These are phyloP conservation scores for Bilobella aurantiaca DNA, from an alignment of 1,140 invertebrate genomes.

Conservation along the genomic window DNA sequence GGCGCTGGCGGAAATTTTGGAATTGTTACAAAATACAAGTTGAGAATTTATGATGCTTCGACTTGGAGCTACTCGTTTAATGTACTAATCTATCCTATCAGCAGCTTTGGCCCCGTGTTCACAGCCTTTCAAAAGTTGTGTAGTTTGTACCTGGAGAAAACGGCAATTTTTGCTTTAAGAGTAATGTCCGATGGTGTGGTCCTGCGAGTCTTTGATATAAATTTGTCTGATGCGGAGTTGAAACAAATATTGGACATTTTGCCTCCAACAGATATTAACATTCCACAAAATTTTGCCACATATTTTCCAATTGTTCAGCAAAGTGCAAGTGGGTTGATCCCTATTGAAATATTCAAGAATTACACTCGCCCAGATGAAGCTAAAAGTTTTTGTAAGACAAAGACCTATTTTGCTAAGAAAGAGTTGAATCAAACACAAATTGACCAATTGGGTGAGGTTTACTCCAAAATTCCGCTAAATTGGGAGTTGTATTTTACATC, in stretches of 20 bases:
- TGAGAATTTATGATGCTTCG: not conserved
- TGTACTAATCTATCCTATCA: not conserved
- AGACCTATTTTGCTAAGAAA: too few species aligned
- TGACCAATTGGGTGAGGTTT: not conserved
- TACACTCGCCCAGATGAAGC: not conserved
- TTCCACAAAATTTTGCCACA: not conserved
- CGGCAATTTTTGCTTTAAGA: not conserved
- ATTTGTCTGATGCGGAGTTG: not conserved
- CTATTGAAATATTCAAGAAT: not conserved
- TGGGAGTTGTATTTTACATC: not conserved
- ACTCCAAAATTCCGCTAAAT: not conserved
- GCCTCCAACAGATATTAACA: not conserved
- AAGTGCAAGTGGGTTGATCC: not conserved
- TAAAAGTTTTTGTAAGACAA: too few species aligned
- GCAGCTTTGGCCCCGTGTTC: not conserved
- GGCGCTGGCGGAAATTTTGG: slow-evolving; percentile 4
- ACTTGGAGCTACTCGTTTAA: not conserved
- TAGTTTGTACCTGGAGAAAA: not conserved
- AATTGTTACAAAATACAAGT: not conserved
- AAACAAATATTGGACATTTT: not conserved
- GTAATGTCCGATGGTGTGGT: not conserved
- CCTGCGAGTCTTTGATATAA: not conserved
- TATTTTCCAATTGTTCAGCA: not conserved
- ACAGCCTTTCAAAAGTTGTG: not conserved
- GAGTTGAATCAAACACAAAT: not conserved